A percentile compares a stretch with the other conserved stretches of the same genome.
phyloP scores from a whole-genome alignment of 2,113 vertebrate genomes.

The Bos javanicus region DNA sequence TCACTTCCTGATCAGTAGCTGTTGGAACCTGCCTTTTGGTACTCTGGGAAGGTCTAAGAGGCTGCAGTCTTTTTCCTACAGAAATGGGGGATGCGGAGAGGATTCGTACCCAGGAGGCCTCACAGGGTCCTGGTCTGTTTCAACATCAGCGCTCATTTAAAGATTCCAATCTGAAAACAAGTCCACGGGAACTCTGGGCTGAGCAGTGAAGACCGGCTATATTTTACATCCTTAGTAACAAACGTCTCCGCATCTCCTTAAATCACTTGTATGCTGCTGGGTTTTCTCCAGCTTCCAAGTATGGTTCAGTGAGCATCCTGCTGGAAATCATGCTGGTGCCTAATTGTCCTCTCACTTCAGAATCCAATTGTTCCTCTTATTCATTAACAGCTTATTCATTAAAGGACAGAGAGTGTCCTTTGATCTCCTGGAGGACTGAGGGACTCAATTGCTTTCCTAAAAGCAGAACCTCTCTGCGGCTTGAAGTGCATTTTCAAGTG shows the following conservation, averaged over 20 bases:
- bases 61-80: neutral
- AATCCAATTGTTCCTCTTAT: slow-evolving; percentile 73
- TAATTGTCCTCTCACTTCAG: slow-evolving; percentile 71
- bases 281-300: slow-evolving; percentile 66
- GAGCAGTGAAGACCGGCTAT: neutral
- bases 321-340: slow-evolving; percentile 65
- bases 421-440: neutral
- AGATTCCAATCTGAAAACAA: neutral
- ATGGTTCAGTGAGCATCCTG: slow-evolving; percentile 59
- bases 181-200: neutral
- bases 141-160: neutral
- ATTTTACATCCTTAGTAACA: slow-evolving; percentile 56
- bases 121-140: neutral
- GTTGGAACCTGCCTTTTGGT: neutral
- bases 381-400: slow-evolving; percentile 75
- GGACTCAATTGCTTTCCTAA: slow-evolving; percentile 35
- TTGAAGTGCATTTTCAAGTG: slow-evolving; percentile 14
- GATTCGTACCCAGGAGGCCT: neutral
- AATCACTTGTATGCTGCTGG: slow-evolving; percentile 6
- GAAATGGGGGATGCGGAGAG: neutral
- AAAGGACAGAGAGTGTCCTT: slow-evolving; percentile 22
- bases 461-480: slow-evolving; percentile 1
- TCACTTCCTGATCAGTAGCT: neutral
- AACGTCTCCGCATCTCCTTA: neutral
- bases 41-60: neutral